Evolutionary conservation across 2,797 vertebrate genomes (phyloP), one percentile per base, ranked within the genome.

Genomic region (Crax fasciolata): DNA sequence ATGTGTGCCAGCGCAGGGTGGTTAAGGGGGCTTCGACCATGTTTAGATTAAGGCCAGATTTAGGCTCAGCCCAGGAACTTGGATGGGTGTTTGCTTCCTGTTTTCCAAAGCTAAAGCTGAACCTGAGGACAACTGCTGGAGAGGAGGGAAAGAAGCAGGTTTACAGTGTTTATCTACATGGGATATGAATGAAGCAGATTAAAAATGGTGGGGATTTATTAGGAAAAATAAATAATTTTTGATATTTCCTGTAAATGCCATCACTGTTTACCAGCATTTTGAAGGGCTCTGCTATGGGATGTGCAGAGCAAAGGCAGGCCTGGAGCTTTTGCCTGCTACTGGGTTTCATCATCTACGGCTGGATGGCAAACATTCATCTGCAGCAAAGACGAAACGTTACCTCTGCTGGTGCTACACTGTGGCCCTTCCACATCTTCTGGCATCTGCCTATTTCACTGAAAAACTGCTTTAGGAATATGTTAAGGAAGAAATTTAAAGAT

Each of bases 31-130:
- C 46, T 96, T 72, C 59, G 84, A 90, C 44, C 62, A 70, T 83
- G 51, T 68, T 89, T 87, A 75, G 87, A 95, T 86, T 94, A 88
- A 88, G 72, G 70, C 49, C 89, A 95, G 32, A 92, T 94, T 96
- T 86, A 78, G 78, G 39, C 30, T 95, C 38, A 55, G 13, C 21
- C 48, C 46, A 78, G 16, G 49, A 91, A 88, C 16, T 32, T 78
- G 54, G 32, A 54, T 75, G 32, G 62, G 8, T 38, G 27, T 90
- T 90, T 86, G 9, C 72, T 75, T 89, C 73, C 59, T 88, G 28
- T 82, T 94, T 94, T 71, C 76, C 85, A 65, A 93, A 88, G 63
- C 25, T 68, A 66, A 87, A 91, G 27, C 44, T 82, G 58, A 80
- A 89, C 59, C 3, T 2, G 13, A 63, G 25, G 35, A 62, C 27